Base-by-base conservation (phyloP, 2,113 vertebrate genomes). In the Sisor rabdophorus region DNA sequence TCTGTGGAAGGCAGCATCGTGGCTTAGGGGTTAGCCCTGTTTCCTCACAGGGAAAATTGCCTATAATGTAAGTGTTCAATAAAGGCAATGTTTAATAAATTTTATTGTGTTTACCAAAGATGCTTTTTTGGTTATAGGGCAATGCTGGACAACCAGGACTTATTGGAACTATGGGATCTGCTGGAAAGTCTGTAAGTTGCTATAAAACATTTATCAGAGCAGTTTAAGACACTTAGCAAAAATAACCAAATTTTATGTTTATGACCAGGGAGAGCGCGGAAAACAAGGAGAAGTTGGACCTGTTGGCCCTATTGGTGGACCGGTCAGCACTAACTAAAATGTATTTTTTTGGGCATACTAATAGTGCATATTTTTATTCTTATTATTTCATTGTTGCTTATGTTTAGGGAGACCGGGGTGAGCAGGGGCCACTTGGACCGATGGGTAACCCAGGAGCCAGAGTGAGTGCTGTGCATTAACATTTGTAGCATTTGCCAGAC, bases 161-260 rank as follows among this genome's bases (percentile, higher is more conserved):
- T 20, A 79, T 93, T 40, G 97, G 97, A 63, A 91, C 92, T 58
- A 86, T 97, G 86, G 97, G 97, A 80, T 94, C 93, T 85, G 90
- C 95, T 79, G 97, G 97, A 30, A 98, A 95, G 93, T 81, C 83
- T 59, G 97, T 98, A 89, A 92, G 93, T 88, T 58, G 22, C 28
- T 12, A 79, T 19, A 30, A 60, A 2, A 12, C 16, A 47, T 11
- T 2, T 48, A 72, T 13, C n/a, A 2, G 52, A 48, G 10, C 24
- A 2, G 11, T 71, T 28, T 22, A 5, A 65, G 47, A 22, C 17
- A 81, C 0, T 12, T 17, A 2, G 17, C 20, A 40, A 30, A 65
- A 13, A 55, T 79, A 65, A 59, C 48, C 61, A 55, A 24, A 76
- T 17, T 53, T 20, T 11, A 28, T 80, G 5, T 79, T 15, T 56